Evolutionary conservation across 2,113 vertebrate genomes (phyloP).

Genomic region (Toxotes jaculatrix): DNA sequence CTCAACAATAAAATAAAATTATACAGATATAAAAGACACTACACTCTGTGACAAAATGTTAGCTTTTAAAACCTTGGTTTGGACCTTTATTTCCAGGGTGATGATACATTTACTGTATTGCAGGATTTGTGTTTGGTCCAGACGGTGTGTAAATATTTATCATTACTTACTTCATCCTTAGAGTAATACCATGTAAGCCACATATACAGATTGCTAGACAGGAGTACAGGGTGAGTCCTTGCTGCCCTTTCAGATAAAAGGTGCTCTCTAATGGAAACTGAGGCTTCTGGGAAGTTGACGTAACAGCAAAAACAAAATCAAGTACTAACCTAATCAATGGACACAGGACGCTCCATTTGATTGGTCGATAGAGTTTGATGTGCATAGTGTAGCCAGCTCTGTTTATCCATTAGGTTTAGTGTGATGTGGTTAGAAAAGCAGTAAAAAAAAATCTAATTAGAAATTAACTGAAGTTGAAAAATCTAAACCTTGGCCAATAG

Average conservation of each 20-base stretch:
- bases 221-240: background rate
- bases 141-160: background rate
- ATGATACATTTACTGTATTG: background rate
- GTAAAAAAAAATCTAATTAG: slow-evolving; percentile 20
- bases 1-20: background rate
- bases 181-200: background rate
- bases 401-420: slow-evolving; percentile 38
- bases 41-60: too few relatives aligned
- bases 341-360: slow-evolving; percentile 52
- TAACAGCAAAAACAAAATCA: slow-evolving; percentile 17
- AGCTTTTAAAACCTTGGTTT: too few relatives aligned
- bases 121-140: background rate
- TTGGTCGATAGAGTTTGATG: slow-evolving; percentile 47
- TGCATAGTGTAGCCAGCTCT: slow-evolving; percentile 1
- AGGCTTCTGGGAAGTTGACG: slow-evolving; percentile 63
- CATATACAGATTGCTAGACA: background rate
- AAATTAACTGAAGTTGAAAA: slow-evolving; percentile 9
- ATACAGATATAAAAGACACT: too few relatives aligned
- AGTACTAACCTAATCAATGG: slow-evolving; percentile 53
- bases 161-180: background rate
- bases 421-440: background rate
- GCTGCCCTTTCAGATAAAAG: slow-evolving; percentile 29
- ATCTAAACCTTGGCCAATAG: background rate
- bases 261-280: slow-evolving; percentile 31
- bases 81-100: background rate